Conservation (phyloP, 1,140 invertebrate genomes). For the Zaprionus ornatus region DNA sequence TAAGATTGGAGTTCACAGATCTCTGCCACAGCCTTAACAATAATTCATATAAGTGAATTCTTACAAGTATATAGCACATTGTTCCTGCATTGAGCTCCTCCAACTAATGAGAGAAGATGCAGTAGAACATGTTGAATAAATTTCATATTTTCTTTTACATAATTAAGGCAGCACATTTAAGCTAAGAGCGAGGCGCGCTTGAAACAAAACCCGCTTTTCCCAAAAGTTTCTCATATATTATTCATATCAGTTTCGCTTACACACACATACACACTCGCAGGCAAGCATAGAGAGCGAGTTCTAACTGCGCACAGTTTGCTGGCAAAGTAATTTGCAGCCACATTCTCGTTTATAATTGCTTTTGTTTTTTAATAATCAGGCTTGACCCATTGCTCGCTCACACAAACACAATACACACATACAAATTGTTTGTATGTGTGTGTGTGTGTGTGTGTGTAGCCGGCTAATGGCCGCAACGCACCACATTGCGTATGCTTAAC, state of each 20-base stretch:
- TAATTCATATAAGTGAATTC: too few species aligned
- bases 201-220: constrained; percentile 30
- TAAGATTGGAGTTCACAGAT: too few species aligned
- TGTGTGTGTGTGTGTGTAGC: not conserved
- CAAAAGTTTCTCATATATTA: constrained; percentile 60
- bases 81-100: not conserved
- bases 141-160: not conserved
- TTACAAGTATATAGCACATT: not conserved
- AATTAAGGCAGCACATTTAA: not conserved
- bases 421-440: constrained; percentile 1
- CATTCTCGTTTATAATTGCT: constrained; percentile 68
- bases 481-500: constrained; percentile 62
- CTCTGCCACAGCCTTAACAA: too few species aligned
- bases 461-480: constrained; percentile 31
- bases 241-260: constrained; percentile 55
- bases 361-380: constrained; percentile 80
- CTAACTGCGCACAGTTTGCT: constrained; percentile 58
- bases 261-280: constrained; percentile 7
- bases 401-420: constrained; percentile 10
- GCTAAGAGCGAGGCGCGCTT: not conserved
- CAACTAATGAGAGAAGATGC: not conserved
- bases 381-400: constrained; percentile 52
- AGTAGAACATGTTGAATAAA: not conserved
- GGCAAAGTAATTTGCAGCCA: constrained; percentile 56
- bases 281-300: constrained; percentile 25